Conservation (phyloP, 2,797 vertebrate species). For the Rhinatrema bivittatum region DNA sequence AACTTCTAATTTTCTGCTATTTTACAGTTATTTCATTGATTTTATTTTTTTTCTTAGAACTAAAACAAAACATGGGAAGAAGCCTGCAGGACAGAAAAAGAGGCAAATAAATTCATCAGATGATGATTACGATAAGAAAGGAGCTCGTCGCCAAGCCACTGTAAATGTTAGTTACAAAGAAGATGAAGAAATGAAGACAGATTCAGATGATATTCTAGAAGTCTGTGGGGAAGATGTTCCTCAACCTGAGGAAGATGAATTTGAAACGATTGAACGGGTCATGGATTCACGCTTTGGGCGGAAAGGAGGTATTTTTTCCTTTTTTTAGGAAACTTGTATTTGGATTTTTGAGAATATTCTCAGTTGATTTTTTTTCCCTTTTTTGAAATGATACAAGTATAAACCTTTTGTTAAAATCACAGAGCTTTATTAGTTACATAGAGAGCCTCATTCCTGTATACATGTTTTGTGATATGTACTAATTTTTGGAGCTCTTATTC, state of each 20-base stretch:
- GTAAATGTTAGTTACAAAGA: conserved; percentile 97
- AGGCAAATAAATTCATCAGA: conserved; percentile 79
- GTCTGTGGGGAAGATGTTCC: conserved; percentile 94
- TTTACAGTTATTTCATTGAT: not conserved
- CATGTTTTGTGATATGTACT: too few species aligned
- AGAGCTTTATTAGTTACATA: too few species aligned
- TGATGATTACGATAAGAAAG: conserved; percentile 82
- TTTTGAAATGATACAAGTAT: too few species aligned
- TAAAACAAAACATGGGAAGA: conserved; percentile 84
- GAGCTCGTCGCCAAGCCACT: conserved; percentile 87
- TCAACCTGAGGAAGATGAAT: conserved; percentile 91
- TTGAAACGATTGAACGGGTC: conserved; percentile 92
- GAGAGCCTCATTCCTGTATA: too few species aligned
- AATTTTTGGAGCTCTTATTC: too few species aligned
- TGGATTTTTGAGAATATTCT: too few species aligned
- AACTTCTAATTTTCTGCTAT: too few species aligned
- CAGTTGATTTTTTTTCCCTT: too few species aligned
- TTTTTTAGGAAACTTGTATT: too few species aligned
- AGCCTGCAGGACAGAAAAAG: conserved; percentile 69
- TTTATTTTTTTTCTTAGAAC: conserved; percentile 35
- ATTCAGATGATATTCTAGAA: conserved; percentile 93
- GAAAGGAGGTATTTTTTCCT: conserved; percentile 73
- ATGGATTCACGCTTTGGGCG: conserved; percentile 86
- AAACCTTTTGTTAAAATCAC: too few species aligned
- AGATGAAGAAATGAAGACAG: conserved; percentile 94